These are phyloP conservation scores for Hyperopisus bebe DNA, from an alignment of 2,113 vertebrate species.

Conservation along the genomic window DNA sequence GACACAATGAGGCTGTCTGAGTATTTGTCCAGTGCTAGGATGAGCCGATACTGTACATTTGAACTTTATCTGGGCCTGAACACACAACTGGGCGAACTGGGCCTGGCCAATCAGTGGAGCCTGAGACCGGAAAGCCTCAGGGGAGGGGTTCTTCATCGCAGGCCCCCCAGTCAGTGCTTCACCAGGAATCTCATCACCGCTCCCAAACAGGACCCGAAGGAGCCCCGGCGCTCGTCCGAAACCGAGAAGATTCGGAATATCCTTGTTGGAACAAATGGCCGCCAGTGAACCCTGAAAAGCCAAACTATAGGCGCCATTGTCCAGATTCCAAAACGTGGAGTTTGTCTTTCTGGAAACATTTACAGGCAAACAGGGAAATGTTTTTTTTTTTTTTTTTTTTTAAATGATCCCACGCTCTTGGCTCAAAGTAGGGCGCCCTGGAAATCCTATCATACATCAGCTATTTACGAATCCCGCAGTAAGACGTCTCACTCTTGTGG, in stretches of 20 bases:
- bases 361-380: background rate
- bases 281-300: background rate
- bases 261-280: background rate
- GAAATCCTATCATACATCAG: background rate
- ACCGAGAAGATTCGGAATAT: background rate
- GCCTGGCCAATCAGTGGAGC: background rate
- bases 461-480: background rate
- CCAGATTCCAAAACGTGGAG: constrained; percentile 7
- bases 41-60: background rate
- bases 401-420: background rate
- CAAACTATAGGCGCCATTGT: background rate
- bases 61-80: background rate
- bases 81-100: constrained; percentile 8
- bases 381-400: background rate
- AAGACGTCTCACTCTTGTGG: background rate
- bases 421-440: background rate
- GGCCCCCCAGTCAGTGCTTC: background rate
- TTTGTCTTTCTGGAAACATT: constrained; percentile 2
- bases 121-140: background rate
- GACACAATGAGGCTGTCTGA: background rate
- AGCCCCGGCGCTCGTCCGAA: background rate
- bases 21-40: background rate
- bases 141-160: background rate
- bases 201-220: background rate
- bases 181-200: background rate